Base-by-base conservation (phyloP, 2,113 vertebrate genomes). In the Seriola quinqueradiata region DNA sequence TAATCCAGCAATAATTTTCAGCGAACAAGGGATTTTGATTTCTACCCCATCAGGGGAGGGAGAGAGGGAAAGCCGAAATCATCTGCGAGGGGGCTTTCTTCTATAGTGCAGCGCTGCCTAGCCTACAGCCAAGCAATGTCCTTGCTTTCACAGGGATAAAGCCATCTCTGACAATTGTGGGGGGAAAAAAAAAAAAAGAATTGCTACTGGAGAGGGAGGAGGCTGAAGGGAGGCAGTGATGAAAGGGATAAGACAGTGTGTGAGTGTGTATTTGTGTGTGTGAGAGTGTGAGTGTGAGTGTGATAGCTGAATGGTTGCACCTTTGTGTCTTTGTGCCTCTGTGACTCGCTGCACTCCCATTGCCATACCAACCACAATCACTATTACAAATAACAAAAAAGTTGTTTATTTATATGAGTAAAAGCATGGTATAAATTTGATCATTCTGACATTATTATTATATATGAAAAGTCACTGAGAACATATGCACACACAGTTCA, bases 1-100 rank as follows among this genome's bases (percentile, higher is more conserved):
- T 92, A 90, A 91, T 92, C 92, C 79, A 65, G 81, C 86, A 90
- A 90, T 91, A 71, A 90, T 92, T 92, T 92, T 77, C 67, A 75
- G 63, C 16, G 79, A 89, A 92, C 87, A 87, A 86, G 85, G 54
- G 86, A 90, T 90, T 93, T 75, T 85, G 82, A 92, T 93, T 93
- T 84, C 82, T 75, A 76, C 60, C 79, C 70, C 68, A 50, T 72
- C 75, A 75, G 77, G 75, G 40, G 83, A 70, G 32, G 76, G 64
- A 5, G 54, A 11, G 52, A 4, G 58, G 79, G 81, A 89, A 75
- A 77, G 75, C 58, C 50, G 0, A 78, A 92, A 91, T 93, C 86
- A 85, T 83, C 42, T 68, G 57, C 14, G 1, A 64, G 60, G 23
- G 72, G 72, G 69, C 61, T 81, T 89, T 87, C 40, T 71, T 64